Evolutionary conservation across 1,140 invertebrate genomes (phyloP).

Genomic region (Drosophila pseudoananassae): DNA sequence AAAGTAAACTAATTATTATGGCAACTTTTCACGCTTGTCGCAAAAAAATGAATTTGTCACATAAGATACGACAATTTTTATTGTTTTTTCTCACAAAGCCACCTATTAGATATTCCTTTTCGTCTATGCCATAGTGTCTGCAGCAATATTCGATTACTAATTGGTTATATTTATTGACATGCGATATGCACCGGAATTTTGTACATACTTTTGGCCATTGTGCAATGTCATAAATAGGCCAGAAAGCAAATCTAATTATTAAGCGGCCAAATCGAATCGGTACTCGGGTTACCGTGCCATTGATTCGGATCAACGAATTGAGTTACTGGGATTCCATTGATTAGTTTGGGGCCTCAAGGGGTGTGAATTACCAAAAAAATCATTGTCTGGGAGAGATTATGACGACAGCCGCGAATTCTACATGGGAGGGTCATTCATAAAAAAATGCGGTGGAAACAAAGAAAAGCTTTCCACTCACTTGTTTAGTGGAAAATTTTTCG

Average conservation of each 20-base stretch:
- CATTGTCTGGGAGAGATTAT: slow-evolving; percentile 6
- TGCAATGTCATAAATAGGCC: slow-evolving; percentile 18
- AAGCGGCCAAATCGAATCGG: slow-evolving; percentile 15
- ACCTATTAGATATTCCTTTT: background rate
- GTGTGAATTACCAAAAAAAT: slow-evolving; percentile 28
- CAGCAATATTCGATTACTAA: slow-evolving; percentile 15
- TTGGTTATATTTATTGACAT: slow-evolving; percentile 29
- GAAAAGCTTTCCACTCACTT: slow-evolving; percentile 14
- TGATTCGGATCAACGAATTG: slow-evolving; percentile 15
- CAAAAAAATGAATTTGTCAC: background rate
- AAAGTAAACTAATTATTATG: background rate
- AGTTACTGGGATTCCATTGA: slow-evolving; percentile 14
- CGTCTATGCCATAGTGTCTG: background rate
- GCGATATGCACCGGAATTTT: background rate
- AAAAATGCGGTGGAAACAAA: slow-evolving; percentile 29
- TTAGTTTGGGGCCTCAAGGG: background rate
- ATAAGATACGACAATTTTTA: background rate
- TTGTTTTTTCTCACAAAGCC: background rate
- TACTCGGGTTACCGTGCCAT: slow-evolving; percentile 24
- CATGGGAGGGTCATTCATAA: slow-evolving; percentile 18
- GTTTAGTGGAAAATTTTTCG: slow-evolving; percentile 39
- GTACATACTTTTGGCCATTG: slow-evolving; percentile 24
- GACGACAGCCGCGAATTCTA: slow-evolving; percentile 18
- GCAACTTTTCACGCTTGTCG: background rate
- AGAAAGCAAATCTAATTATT: slow-evolving; percentile 21